Percentiles rank a stretch among this genome's conserved stretches.
phyloP scores from a whole-genome alignment of 2,888 invertebrate species.

The Gibbula magus region DNA sequence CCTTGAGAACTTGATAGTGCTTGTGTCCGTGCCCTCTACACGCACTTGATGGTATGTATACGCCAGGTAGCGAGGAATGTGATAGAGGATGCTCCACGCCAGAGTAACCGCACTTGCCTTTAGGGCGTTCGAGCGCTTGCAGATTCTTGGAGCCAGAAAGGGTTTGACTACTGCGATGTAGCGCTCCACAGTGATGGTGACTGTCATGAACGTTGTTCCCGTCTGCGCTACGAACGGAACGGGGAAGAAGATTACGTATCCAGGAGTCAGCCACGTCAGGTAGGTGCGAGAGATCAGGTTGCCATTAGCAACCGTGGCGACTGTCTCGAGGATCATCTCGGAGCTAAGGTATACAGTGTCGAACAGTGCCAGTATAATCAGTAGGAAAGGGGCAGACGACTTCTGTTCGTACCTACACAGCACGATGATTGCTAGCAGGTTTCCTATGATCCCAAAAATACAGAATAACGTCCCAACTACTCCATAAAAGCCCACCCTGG shows the following conservation, averaged over 20 bases:
- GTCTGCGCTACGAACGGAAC: constrained; percentile 38
- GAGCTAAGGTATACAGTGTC: constrained; percentile 34
- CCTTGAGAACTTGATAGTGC: constrained; percentile 33
- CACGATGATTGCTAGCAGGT: constrained; percentile 40
- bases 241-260: constrained; percentile 35
- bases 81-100: constrained; percentile 36
- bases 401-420: constrained; percentile 32
- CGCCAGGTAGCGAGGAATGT: constrained; percentile 39
- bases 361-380: constrained; percentile 38
- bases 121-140: constrained; percentile 30
- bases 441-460: constrained; percentile 37
- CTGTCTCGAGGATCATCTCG: constrained; percentile 34
- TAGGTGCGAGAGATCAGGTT: constrained; percentile 25
- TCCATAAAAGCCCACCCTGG: constrained; percentile 33
- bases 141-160: constrained; percentile 33
- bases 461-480: constrained; percentile 36
- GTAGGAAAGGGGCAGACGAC: constrained; percentile 39
- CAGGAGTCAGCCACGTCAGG: constrained; percentile 19
- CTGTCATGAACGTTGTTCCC: constrained; percentile 34
- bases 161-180: constrained; percentile 42
- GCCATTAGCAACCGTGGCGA: constrained; percentile 29
- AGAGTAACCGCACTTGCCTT: constrained; percentile 28
- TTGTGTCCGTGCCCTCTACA: constrained; percentile 24
- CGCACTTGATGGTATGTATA: constrained; percentile 18
- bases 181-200: constrained; percentile 42